Percentiles rank a stretch among this genome's conserved stretches.
These are phyloP conservation scores for Gibbula magus DNA, from an alignment of 2,888 invertebrate species.

Conservation along the genomic window DNA sequence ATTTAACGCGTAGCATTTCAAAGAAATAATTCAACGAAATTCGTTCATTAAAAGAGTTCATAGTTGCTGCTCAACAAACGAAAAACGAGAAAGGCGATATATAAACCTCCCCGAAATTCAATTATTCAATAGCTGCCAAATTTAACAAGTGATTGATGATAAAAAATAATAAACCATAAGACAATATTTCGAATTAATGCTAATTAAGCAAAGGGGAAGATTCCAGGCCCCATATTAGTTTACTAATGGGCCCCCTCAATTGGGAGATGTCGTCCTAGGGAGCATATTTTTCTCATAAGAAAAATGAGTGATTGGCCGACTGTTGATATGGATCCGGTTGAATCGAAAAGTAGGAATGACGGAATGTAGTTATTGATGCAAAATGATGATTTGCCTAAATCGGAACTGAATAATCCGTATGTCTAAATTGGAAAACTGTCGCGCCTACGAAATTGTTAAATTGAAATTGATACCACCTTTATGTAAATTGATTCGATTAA, in stretches of 20 bases:
- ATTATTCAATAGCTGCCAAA: no score
- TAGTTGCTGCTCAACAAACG: no score
- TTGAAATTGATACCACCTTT: slow-evolving; percentile 10
- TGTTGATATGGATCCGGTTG: no score
- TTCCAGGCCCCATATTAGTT: neutral
- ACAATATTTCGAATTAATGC: neutral
- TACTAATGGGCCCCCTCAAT: no score
- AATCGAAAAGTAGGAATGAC: no score
- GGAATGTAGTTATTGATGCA: neutral
- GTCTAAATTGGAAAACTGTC: neutral
- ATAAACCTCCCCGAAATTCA: no score
- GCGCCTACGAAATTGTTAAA: slow-evolving; percentile 8
- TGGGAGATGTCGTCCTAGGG: no score
- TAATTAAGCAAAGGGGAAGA: neutral
- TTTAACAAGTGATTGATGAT: no score
- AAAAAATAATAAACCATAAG: neutral
- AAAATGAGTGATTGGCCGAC: neutral
- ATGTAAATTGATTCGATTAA: neutral
- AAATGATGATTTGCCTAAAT: neutral
- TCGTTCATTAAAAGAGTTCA: no score
- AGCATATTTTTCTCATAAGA: slow-evolving; percentile 13
- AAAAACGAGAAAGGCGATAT: no score
- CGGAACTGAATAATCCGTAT: neutral
- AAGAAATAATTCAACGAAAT: no score
- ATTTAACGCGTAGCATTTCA: no score